These are phyloP conservation scores for Steatornis caripensis DNA, from an alignment of 2,113 vertebrate species.

Conservation along the genomic window DNA sequence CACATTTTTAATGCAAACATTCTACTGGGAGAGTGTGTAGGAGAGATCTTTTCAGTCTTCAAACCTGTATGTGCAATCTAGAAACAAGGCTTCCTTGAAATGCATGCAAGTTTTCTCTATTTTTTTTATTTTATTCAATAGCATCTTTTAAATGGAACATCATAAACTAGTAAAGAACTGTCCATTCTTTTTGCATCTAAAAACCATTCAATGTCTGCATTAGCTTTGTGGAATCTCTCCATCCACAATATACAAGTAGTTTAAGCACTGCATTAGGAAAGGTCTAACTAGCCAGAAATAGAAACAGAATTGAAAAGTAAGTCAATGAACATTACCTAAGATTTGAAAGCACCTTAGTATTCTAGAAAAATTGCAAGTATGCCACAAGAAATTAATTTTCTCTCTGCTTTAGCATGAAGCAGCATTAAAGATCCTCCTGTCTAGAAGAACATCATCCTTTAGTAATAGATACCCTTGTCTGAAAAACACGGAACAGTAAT, in stretches of 20 bases:
- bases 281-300: background rate
- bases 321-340: background rate
- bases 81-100: background rate
- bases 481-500: background rate
- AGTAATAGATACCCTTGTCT: background rate
- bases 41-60: background rate
- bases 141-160: background rate
- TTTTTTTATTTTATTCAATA: background rate
- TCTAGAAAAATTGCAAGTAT: background rate
- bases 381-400: background rate
- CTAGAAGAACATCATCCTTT: background rate
- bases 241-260: background rate
- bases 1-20: background rate
- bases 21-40: background rate
- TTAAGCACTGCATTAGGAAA: background rate
- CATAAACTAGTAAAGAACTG: background rate
- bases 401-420: background rate
- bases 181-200: background rate
- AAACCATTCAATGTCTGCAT: background rate
- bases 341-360: background rate
- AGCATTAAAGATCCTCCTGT: background rate
- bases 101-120: background rate
- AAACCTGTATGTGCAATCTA: background rate
- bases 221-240: background rate
- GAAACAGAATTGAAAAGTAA: background rate